These are phyloP conservation scores for Laodelphax striatellus DNA, from an alignment of 1,140 invertebrate genomes.

Conservation along the genomic window DNA sequence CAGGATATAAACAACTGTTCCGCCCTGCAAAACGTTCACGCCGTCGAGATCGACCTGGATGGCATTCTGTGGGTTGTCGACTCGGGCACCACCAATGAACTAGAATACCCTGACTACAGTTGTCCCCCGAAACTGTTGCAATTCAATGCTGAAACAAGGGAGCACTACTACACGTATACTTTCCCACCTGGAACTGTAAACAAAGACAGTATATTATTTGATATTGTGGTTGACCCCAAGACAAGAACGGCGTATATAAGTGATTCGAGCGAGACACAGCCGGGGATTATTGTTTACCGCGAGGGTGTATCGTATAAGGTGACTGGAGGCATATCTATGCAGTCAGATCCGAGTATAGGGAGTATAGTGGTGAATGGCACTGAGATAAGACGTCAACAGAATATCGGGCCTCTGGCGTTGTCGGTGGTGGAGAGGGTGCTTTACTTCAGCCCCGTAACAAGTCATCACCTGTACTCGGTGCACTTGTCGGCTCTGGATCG, in stretches of 20 bases:
- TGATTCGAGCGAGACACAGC: constrained; percentile 46
- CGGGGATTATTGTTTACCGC: constrained; percentile 57
- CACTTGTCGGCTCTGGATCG: constrained; percentile 40
- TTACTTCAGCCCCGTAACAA: constrained; percentile 51
- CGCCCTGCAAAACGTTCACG: constrained; percentile 54
- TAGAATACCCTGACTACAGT: constrained; percentile 32
- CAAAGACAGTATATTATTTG: constrained; percentile 3
- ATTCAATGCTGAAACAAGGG: constrained; percentile 43
- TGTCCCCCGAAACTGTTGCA: constrained; percentile 54
- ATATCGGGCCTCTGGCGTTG: constrained; percentile 1
- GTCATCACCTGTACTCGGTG: constrained; percentile 47
- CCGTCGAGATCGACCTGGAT: constrained; percentile 51
- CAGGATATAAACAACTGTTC: constrained; percentile 46
- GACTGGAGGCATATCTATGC: constrained; percentile 46
- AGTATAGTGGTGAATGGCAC: constrained; percentile 44
- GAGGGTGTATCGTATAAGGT: constrained; percentile 52
- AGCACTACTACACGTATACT: neutral
- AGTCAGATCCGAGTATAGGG: constrained; percentile 38
- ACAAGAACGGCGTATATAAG: constrained; percentile 47
- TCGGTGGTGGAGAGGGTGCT: constrained; percentile 36
- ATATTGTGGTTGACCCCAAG: constrained; percentile 7
- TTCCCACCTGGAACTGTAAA: neutral
- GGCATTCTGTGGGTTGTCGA: constrained; percentile 62
- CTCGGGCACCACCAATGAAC: constrained; percentile 40
- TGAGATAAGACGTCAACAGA: constrained; percentile 27